Evolutionary conservation across 2,113 vertebrate species (phyloP).

Genomic region (Gracilinanus agilis): DNA sequence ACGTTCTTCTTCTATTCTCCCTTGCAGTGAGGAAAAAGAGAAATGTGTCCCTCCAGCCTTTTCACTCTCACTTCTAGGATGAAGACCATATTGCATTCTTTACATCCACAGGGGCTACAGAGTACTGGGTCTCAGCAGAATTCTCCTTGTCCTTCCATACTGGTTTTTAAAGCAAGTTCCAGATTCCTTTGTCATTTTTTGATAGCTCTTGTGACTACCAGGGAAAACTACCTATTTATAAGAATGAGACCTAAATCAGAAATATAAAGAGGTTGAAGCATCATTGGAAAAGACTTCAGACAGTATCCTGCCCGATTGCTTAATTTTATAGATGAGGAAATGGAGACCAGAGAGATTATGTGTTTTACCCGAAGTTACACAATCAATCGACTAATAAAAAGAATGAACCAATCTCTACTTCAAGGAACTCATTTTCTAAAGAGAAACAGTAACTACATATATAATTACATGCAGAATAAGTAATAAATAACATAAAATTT

Average conservation of each 20-base stretch:
- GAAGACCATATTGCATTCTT: background rate
- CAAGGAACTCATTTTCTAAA: background rate
- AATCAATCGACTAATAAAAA: background rate
- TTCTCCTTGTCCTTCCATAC: background rate
- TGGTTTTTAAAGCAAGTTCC: background rate
- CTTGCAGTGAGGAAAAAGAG: background rate
- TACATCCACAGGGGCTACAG: background rate
- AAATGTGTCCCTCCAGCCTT: background rate
- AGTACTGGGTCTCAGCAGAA: background rate
- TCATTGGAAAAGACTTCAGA: background rate
- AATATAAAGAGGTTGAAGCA: background rate
- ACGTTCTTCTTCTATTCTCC: background rate
- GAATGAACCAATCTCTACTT: background rate
- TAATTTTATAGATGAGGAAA: background rate
- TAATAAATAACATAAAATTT: too few species aligned
- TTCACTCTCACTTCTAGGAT: background rate
- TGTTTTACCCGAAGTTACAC: background rate
- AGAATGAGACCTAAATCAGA: background rate
- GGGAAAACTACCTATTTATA: background rate
- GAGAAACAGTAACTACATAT: background rate
- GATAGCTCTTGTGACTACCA: background rate
- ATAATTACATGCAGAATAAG: background rate
- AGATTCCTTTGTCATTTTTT: background rate
- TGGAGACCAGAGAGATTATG: background rate
- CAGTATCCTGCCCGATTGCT: background rate